Evolutionary conservation across 2,797 vertebrate species (phyloP).

Genomic region (Chelon labrosus): DNA sequence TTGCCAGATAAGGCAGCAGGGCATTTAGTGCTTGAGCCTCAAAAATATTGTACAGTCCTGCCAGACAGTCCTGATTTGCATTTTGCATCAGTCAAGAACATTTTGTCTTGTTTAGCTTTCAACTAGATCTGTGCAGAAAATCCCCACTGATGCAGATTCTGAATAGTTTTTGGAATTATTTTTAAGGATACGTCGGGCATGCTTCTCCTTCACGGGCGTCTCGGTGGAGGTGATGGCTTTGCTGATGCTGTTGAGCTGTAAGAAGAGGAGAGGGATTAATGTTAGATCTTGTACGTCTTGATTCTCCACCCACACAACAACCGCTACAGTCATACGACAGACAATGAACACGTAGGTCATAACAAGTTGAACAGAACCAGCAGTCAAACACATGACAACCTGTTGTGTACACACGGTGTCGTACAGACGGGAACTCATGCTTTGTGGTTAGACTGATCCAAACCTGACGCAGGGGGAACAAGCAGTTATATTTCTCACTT

Average conservation of each 20-base stretch:
- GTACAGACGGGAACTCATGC: not conserved
- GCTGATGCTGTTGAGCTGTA: constrained; percentile 95
- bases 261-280: constrained; percentile 25
- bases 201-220: constrained; percentile 97
- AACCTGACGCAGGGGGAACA: not conserved
- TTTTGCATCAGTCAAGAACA: not conserved
- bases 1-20: not conserved
- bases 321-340: not conserved
- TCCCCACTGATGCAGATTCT: not conserved
- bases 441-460: constrained; percentile 1
- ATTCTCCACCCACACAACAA: constrained; percentile 19
- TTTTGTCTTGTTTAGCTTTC: not conserved
- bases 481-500: not conserved
- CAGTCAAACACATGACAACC: constrained; percentile 33
- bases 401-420: not conserved
- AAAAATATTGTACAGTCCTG: not conserved
- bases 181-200: constrained; percentile 95
- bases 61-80: not conserved
- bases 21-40: no score
- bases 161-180: not conserved
- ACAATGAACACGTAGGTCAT: constrained; percentile 6
- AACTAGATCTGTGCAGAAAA: not conserved
- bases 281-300: constrained; percentile 1
- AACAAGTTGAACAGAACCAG: constrained; percentile 18
- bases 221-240: constrained; percentile 96